phyloP scores from a whole-genome alignment of 2,888 invertebrate genomes.

The Seira musarum region DNA sequence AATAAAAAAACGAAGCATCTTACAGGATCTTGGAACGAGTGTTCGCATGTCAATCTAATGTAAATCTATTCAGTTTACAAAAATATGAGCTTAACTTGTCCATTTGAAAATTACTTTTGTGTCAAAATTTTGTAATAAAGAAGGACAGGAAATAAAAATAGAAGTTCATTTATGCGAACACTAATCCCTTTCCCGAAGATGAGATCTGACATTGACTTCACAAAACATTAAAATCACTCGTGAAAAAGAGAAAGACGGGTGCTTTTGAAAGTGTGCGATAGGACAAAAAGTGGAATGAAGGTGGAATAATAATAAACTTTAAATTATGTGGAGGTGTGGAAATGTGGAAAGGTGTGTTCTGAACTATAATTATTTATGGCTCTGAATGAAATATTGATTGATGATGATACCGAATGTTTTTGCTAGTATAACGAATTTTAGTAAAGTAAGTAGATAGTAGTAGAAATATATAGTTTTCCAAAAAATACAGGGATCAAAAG shows the following conservation, averaged over 20 bases:
- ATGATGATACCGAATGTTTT: background rate
- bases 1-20: background rate
- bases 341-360: conserved; percentile 8
- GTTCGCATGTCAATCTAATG: background rate
- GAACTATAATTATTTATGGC: conserved; percentile 7
- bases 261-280: conserved; percentile 2
- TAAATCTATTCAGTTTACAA: background rate
- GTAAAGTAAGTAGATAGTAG: conserved; percentile 3
- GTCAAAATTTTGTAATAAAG: no score
- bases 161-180: no score
- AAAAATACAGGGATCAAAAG: conserved; percentile 2
- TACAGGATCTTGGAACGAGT: background rate
- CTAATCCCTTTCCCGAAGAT: background rate
- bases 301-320: background rate
- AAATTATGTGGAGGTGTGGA: background rate
- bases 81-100: no score
- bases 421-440: background rate
- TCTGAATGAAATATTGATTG: background rate
- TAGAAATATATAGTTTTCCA: background rate
- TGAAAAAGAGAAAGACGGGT: conserved; percentile 8
- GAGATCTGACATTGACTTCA: background rate
- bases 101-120: no score
- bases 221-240: background rate
- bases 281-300: conserved; percentile 6
- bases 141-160: no score